Percentiles rank a stretch among this genome's conserved stretches.
Conservation (phyloP, 2,797 vertebrate species). For the Nothura maculosa region DNA sequence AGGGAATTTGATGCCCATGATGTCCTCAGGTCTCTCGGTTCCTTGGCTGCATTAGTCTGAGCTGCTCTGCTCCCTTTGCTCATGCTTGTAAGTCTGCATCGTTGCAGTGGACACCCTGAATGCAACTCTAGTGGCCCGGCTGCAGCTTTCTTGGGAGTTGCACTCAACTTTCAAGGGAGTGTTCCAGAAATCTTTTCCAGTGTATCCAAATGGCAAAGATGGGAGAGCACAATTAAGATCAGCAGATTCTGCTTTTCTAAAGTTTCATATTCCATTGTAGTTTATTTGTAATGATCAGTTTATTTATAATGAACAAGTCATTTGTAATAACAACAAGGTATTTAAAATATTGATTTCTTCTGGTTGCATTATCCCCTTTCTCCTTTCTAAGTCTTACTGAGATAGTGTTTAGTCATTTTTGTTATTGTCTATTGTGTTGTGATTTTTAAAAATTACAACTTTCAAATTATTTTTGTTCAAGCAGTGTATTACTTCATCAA, state of each 20-base stretch:
- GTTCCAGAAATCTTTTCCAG: not conserved
- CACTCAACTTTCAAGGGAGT: too few relatives aligned
- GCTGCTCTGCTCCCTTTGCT: accelerated
- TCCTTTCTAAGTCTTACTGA: not conserved
- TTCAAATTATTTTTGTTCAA: not conserved
- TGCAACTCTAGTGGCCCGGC: not conserved
- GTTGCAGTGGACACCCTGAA: accelerated
- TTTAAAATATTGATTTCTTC: not conserved
- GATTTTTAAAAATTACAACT: not conserved
- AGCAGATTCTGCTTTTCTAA: accelerated
- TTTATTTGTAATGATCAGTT: not conserved
- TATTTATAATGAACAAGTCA: not conserved
- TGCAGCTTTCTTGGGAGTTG: accelerated
- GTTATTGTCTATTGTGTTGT: not conserved
- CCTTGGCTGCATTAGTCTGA: too few relatives aligned
- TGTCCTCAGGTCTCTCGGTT: not conserved
- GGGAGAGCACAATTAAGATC: not conserved
- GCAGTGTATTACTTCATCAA: not conserved
- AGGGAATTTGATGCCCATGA: not conserved
- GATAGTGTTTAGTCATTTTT: not conserved
- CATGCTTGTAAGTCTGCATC: accelerated
- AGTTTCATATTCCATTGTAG: not conserved
- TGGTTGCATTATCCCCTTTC: not conserved
- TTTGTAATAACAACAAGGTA: not conserved
- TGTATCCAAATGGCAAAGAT: not conserved